A percentile compares a stretch with the other conserved stretches of the same genome.
Evolutionary conservation across 2,113 vertebrate species (phyloP).

Genomic region (Mohoua ochrocephala): DNA sequence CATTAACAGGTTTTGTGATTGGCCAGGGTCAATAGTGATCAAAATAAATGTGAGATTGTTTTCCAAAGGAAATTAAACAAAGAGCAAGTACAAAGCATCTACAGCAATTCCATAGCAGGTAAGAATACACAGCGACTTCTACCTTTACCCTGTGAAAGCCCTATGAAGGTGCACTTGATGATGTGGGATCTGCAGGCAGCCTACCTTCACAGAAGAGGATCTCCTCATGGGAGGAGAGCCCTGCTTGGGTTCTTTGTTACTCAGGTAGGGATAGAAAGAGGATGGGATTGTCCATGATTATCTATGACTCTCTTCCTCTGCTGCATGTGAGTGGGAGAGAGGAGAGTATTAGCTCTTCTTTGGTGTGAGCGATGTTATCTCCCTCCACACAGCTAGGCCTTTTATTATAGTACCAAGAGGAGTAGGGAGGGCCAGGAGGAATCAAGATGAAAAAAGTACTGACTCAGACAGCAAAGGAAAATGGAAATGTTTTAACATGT

Average conservation of each 20-base stretch:
- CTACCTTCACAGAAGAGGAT: background rate
- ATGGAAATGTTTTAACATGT: background rate
- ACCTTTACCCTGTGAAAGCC: background rate
- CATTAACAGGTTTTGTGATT: background rate
- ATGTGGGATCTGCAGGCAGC: background rate
- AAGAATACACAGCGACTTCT: background rate
- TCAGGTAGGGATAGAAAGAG: background rate
- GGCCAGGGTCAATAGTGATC: background rate
- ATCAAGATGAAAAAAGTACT: background rate
- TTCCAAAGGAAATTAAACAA: background rate
- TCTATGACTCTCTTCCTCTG: background rate
- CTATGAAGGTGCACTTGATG: background rate
- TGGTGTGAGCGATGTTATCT: fast-evolving
- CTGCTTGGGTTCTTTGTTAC: background rate
- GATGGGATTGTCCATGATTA: background rate
- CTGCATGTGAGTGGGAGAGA: background rate
- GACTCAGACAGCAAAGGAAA: background rate
- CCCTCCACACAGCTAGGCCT: background rate
- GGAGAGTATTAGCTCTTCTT: background rate
- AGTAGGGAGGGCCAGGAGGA: background rate
- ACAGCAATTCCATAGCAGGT: background rate
- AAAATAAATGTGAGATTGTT: background rate
- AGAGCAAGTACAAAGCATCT: background rate
- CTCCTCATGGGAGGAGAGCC: background rate
- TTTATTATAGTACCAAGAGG: background rate